A percentile compares a stretch with the other conserved stretches of the same genome.
Evolutionary conservation across 2,888 invertebrate genomes (phyloP).

Genomic region (Camptogramma bilineatum): DNA sequence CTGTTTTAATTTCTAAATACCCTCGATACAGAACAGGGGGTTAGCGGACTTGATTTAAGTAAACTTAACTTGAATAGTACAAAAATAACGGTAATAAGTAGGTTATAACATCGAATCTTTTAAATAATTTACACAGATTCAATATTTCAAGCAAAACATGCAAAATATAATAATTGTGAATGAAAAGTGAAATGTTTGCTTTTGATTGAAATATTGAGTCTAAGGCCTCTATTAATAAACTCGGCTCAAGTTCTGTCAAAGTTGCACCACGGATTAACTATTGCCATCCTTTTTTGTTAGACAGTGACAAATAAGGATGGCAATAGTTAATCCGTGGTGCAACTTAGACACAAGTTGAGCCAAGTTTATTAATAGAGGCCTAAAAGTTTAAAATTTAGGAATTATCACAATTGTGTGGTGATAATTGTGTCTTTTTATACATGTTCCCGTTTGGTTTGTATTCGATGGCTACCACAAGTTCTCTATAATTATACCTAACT

Average conservation of each 20-base stretch:
- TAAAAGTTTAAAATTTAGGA: slow-evolving; percentile 56
- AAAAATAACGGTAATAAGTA: slow-evolving; percentile 73
- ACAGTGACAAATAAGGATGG: too few relatives aligned
- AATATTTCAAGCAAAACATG: slow-evolving; percentile 45
- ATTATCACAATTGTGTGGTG: slow-evolving; percentile 67
- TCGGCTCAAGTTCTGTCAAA: too few relatives aligned
- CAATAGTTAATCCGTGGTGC: too few relatives aligned
- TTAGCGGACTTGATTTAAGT: slow-evolving; percentile 80
- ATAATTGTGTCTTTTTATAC: slow-evolving; percentile 75
- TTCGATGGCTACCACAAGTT: slow-evolving; percentile 68
- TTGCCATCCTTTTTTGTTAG: too few relatives aligned
- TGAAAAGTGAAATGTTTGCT: neutral
- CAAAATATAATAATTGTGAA: slow-evolving; percentile 6
- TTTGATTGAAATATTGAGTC: slow-evolving; percentile 58
- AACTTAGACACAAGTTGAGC: too few relatives aligned
- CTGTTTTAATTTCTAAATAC: slow-evolving; percentile 86
- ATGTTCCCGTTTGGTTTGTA: slow-evolving; percentile 69
- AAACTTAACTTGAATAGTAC: slow-evolving; percentile 81
- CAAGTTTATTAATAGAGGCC: too few relatives aligned
- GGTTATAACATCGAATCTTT: slow-evolving; percentile 62
- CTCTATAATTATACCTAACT: slow-evolving; percentile 72
- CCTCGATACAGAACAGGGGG: slow-evolving; percentile 84
- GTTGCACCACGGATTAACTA: too few relatives aligned
- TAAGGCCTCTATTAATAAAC: too few relatives aligned
- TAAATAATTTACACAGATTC: slow-evolving; percentile 48